Percentiles rank a stretch among this genome's conserved stretches.
phyloP scores from a whole-genome alignment of 2,888 invertebrate genomes.

The Panzeria rudis region DNA sequence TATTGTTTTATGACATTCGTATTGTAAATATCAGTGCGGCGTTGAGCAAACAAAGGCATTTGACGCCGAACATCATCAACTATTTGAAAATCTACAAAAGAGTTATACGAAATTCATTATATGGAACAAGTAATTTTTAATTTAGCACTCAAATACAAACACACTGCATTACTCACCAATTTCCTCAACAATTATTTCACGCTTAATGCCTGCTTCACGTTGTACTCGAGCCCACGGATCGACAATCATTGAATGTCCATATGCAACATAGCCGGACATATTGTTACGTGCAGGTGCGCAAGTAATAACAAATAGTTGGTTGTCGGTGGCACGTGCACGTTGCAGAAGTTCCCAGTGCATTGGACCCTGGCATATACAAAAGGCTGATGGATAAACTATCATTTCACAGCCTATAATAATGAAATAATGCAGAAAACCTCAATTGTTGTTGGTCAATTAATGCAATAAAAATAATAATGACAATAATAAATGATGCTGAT shows the following conservation, averaged over 20 bases:
- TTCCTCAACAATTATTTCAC: conserved; percentile 89
- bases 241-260: conserved; percentile 93
- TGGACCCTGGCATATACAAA: conserved; percentile 88
- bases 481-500: conserved; percentile 23
- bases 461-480: conserved; percentile 22
- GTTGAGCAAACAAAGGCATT: conserved; percentile 91
- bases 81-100: conserved; percentile 86
- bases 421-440: neutral
- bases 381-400: conserved; percentile 96
- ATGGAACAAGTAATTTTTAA: conserved; percentile 6
- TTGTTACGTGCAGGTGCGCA: conserved; percentile 92
- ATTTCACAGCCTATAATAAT: conserved; percentile 89
- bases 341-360: conserved; percentile 95
- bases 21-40: conserved; percentile 86
- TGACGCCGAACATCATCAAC: conserved; percentile 91
- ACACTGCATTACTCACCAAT: conserved; percentile 86
- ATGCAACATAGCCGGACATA: conserved; percentile 92
- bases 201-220: conserved; percentile 88
- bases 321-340: conserved; percentile 92
- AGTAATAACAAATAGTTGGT: conserved; percentile 94
- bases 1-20: conserved; percentile 48
- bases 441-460: conserved; percentile 3
- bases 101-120: neutral
- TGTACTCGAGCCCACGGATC: conserved; percentile 92
- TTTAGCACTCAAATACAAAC: conserved; percentile 13